Conservation (phyloP, 2,888 invertebrate species). For the Hedya salicella region DNA sequence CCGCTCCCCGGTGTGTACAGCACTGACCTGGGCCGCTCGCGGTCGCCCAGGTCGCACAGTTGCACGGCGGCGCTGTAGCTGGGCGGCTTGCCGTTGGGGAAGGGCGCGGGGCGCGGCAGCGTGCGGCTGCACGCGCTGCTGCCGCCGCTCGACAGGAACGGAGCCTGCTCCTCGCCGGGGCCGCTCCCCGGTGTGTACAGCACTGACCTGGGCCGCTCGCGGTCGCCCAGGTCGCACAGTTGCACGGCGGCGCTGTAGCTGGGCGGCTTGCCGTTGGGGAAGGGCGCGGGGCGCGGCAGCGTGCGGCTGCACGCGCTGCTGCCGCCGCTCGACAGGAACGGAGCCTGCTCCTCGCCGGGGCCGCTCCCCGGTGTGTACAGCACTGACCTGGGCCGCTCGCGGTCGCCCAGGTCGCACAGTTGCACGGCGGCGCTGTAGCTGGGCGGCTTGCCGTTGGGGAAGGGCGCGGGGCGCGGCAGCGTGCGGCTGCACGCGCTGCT, state of each 20-base stretch:
- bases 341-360: too few species aligned
- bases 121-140: constrained; percentile 82
- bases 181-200: constrained; percentile 48
- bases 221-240: constrained; percentile 74
- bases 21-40: constrained; percentile 64
- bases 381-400: constrained; percentile 64
- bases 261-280: constrained; percentile 86
- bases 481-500: constrained; percentile 82
- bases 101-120: constrained; percentile 85
- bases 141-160: constrained; percentile 86
- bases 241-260: constrained; percentile 85
- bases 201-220: constrained; percentile 64
- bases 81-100: constrained; percentile 86
- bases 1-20: background rate
- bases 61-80: constrained; percentile 85
- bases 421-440: constrained; percentile 85
- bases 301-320: constrained; percentile 82
- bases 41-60: constrained; percentile 74
- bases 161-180: too few species aligned
- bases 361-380: constrained; percentile 48
- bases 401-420: constrained; percentile 74
- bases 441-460: constrained; percentile 86
- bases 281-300: constrained; percentile 85
- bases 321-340: constrained; percentile 86
- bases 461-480: constrained; percentile 85